These are phyloP conservation scores for Dromas ardeola DNA, from an alignment of 2,113 vertebrate genomes.

Conservation along the genomic window DNA sequence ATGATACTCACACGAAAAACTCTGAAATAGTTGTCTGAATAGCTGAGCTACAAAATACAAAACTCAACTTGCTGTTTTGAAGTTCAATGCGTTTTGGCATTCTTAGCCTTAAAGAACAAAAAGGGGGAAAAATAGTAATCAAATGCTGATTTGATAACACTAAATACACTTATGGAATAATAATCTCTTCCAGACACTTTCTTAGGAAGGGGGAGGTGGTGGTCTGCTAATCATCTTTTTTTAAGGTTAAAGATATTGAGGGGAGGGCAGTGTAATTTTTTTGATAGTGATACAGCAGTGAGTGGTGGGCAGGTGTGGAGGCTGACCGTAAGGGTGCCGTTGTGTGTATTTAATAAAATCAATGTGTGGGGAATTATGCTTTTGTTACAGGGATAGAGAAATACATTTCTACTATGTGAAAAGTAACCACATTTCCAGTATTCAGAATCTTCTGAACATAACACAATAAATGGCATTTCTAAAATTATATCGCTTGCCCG, in stretches of 20 bases:
- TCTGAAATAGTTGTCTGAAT: background rate
- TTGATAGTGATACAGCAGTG: background rate
- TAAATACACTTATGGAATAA: background rate
- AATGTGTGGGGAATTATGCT: fast-evolving
- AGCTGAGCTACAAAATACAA: background rate
- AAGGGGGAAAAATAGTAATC: background rate
- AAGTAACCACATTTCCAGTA: background rate
- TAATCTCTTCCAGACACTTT: background rate
- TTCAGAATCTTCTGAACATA: background rate
- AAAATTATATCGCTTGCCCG: background rate
- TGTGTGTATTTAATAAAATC: background rate
- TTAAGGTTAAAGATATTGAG: background rate
- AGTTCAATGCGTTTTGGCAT: background rate
- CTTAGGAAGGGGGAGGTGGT: background rate
- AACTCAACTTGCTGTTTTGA: background rate
- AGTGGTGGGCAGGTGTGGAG: background rate
- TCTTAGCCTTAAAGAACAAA: background rate
- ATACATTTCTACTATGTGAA: background rate
- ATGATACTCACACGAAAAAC: background rate
- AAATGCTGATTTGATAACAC: background rate
- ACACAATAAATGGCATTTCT: background rate
- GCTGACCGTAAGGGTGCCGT: fast-evolving
- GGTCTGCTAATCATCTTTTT: background rate
- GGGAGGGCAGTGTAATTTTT: background rate
- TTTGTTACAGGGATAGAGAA: background rate